Percentiles rank a stretch among this genome's conserved stretches.
Conservation (phyloP, 2,888 invertebrate genomes). For the Hyalella azteca region DNA sequence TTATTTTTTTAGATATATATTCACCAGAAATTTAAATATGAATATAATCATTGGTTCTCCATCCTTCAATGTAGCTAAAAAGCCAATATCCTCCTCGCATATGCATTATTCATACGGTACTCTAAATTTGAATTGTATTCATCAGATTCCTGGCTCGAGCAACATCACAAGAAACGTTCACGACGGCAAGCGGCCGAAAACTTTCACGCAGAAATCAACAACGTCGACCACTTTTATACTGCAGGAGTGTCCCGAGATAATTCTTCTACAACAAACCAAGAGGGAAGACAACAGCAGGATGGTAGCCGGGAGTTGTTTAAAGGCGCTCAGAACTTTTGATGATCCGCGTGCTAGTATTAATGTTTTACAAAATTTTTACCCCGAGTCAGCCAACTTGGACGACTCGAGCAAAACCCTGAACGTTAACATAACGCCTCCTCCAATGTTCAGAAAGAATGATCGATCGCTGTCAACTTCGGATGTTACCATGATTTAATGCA, state of each 20-base stretch:
- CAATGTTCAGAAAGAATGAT: slow-evolving; percentile 3
- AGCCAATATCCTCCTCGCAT: not conserved
- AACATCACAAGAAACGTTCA: not conserved
- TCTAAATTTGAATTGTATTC: slow-evolving; percentile 2
- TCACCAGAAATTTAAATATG: not conserved
- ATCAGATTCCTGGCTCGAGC: not conserved
- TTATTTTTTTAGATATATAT: not conserved
- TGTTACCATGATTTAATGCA: too few species aligned
- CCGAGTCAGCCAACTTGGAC: not conserved
- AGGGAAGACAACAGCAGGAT: not conserved
- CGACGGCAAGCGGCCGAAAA: not conserved
- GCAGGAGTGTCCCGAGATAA: not conserved
- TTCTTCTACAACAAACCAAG: not conserved
- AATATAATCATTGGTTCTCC: not conserved
- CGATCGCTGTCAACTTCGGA: not conserved
- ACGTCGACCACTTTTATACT: not conserved
- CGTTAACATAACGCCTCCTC: not conserved
- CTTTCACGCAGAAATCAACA: not conserved
- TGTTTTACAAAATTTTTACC: not conserved
- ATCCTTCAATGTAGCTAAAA: not conserved
- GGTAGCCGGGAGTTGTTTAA: not conserved
- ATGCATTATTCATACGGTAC: not conserved
- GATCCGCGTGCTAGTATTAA: not conserved
- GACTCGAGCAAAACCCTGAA: not conserved
- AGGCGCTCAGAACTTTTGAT: not conserved